Conservation (phyloP, 2,113 vertebrate species). For the Amia ocellicauda region DNA sequence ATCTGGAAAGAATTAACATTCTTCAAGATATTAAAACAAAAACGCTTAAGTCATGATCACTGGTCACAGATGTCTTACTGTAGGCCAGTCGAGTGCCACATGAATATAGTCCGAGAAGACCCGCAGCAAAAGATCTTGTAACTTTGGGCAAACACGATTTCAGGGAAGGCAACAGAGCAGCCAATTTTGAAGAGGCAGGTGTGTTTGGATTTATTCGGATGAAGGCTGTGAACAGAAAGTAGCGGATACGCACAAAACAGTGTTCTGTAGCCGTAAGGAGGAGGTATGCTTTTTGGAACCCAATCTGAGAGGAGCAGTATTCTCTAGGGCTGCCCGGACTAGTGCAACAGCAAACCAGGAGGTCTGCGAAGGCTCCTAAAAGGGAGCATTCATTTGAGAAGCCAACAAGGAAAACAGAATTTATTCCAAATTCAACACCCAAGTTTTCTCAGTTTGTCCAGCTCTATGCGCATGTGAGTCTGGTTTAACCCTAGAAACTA, state of each 20-base stretch:
- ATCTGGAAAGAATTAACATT: too few relatives aligned
- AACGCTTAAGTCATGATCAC: too few relatives aligned
- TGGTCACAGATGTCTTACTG: too few relatives aligned
- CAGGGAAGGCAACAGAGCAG: constrained; percentile 1
- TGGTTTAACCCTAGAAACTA: background rate
- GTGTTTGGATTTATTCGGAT: constrained; percentile 31
- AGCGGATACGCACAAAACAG: background rate
- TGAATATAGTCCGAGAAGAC: background rate
- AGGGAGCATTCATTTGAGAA: constrained; percentile 2
- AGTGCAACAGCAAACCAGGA: background rate
- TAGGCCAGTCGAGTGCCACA: too few relatives aligned
- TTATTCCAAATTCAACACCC: constrained; percentile 9
- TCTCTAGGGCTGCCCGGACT: background rate
- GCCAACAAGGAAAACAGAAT: background rate
- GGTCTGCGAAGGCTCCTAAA: constrained; percentile 1
- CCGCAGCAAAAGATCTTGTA: constrained; percentile 17
- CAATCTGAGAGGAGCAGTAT: background rate
- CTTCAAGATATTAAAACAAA: too few relatives aligned
- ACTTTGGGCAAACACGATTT: background rate
- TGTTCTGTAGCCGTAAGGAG: background rate
- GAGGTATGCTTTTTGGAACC: background rate
- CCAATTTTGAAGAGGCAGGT: constrained; percentile 24
- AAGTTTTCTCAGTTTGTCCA: background rate
- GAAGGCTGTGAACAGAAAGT: background rate
- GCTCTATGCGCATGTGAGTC: background rate